Conservation (phyloP, 2,888 invertebrate genomes). For the Ptychoptera contaminata region DNA sequence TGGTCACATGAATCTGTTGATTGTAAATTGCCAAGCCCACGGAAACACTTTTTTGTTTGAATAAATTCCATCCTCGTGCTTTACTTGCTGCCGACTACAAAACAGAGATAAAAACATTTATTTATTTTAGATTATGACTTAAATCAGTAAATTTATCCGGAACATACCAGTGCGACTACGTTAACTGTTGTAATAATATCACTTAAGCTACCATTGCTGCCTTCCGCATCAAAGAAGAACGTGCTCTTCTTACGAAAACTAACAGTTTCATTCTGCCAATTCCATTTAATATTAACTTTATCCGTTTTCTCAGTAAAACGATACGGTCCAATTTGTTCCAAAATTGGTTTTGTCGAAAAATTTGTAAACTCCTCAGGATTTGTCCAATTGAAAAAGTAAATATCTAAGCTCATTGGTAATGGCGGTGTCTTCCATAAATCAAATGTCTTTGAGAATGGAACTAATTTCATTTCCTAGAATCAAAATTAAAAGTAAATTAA, state of each 20-base stretch:
- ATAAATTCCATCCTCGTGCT: conserved; percentile 38
- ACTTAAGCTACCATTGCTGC: conserved; percentile 49
- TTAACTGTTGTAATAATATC: conserved; percentile 61
- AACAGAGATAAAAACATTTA: conserved; percentile 5
- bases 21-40: conserved; percentile 39
- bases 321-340: conserved; percentile 45
- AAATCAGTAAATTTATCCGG: neutral
- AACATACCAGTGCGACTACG: conserved; percentile 59
- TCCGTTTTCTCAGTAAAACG: conserved; percentile 48
- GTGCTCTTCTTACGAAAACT: conserved; percentile 48
- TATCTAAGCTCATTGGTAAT: conserved; percentile 45
- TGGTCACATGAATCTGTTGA: conserved; percentile 41
- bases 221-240: conserved; percentile 52
- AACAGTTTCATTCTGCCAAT: conserved; percentile 53
- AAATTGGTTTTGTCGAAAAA: conserved; percentile 36
- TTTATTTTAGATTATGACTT: neutral
- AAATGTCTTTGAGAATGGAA: conserved; percentile 43
- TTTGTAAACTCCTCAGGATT: conserved; percentile 49
- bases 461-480: conserved; percentile 45
- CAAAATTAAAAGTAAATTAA: conserved; percentile 8
- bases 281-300: conserved; percentile 58
- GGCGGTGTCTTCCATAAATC: conserved; percentile 54
- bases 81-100: conserved; percentile 32
- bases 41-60: conserved; percentile 43
- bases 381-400: conserved; percentile 68